Base-by-base conservation (phyloP, 2,888 invertebrate genomes). In the Ernsta delagoae region DNA sequence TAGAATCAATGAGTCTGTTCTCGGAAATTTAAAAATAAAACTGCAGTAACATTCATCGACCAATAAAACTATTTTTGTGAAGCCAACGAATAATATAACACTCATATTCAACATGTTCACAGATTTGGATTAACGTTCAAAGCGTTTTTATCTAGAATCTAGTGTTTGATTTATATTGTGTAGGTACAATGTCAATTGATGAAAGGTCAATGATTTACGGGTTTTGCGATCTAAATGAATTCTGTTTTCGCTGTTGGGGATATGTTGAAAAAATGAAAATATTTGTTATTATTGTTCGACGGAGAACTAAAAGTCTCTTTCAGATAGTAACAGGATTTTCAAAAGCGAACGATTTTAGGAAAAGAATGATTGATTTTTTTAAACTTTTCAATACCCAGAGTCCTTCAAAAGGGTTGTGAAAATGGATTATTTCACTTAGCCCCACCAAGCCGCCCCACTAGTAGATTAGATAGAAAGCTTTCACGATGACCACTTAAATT, bases 141-240 rank as follows among this genome's bases (percentile, higher is more conserved):
- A 57, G 7, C 36, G 36, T 57, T 57, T 56, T 56, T 57, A 57
- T 34, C 57, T 36, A n/a, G n/a, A 39, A 57, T 57, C 34, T 12
- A 57, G 57, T 57, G 39, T 57, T 39, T 57, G 57, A 39, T 57
- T 57, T 57, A 34, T n/a, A 1, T 11, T 36, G 24, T 24, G 1
- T 24, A 24, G 24, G 36, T 36, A 9, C 12, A 36, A 34, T 56
- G 56, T n/a, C 34, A 56, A 5, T 56, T 57, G 34, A 34, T 12
- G 36, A 39, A 57, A 39, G 57, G 57, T 57, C 57, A 57, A 57
- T 36, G 34, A 36, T 12, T 57, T 4, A 57, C 36, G 11, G 57
- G 57, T 2, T 5, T 54, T 34, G 57, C 34, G 12, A 36, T 34
- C 5, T n/a, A 36, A 6, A 57, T 12, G n/a, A 16, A 50, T 16